Evolutionary conservation across 2,797 vertebrate species (phyloP), one percentile per base, ranked within the genome.

Genomic region (Holocentrus rufus): DNA sequence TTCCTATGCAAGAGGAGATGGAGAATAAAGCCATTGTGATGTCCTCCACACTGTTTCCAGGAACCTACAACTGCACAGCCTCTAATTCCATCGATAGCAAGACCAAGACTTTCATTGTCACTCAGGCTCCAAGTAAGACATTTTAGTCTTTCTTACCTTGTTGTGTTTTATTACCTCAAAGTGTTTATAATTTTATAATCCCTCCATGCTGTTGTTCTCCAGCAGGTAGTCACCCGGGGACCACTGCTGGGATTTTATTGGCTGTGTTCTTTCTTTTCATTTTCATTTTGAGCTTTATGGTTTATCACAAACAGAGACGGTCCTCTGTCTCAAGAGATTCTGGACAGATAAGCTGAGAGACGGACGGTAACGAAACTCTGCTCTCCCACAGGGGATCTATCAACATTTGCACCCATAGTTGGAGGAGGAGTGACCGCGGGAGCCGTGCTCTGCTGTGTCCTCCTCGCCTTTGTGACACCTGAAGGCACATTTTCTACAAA

Each of bases 61-160:
- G 89, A 20, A 82, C 23, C 65, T 93, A 91, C 30, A 72, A 2
- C 62, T 94, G 93, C 84, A 89, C 69, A 0, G 89, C 70, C 2
- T 80, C 78, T 0, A 94, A 91, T 18, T 0, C 0, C 0, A 15
- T 8, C 7, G 91, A 88, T 59, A 31, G 0, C 18, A 31, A 0
- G 2, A 82, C 46, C 73, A 93, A 90, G 76, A 39, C 14, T 9
- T 92, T 94, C 74, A 82, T 27, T 1, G 31, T 94, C 65, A 27
- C 17, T 1, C 7, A 62, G 25, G 14, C 15, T 58, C 0, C 44
- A 89, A 39, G 92, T 92, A 86, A 91, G 88, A 76, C 53, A 54
- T 14, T 44, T 6, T 44, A 30, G 2, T 61, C 0, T 74, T 72
- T 63, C 15, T 61, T 10, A 7, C 7, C 13, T 36, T n/a, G 0